Conservation (phyloP, 2,797 vertebrate genomes). For the Malacoctenus gilli region DNA sequence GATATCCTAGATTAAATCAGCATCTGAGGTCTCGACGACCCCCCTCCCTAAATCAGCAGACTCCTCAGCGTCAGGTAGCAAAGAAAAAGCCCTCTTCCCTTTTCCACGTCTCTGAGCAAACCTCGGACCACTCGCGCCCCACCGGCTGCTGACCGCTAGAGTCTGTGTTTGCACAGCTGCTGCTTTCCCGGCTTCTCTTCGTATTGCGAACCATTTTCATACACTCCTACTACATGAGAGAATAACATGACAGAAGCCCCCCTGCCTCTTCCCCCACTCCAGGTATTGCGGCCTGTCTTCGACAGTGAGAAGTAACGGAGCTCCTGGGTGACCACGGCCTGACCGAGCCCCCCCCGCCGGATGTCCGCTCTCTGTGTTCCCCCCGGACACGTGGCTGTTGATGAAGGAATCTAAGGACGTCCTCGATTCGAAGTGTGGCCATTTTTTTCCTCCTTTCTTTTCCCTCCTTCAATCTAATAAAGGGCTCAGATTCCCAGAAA, state of each 20-base stretch:
- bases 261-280: too few relatives aligned
- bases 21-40: constrained; percentile 43
- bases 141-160: constrained; percentile 50
- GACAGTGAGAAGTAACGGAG: constrained; percentile 31
- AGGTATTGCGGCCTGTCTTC: constrained; percentile 43
- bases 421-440: constrained; percentile 25
- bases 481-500: constrained; percentile 58
- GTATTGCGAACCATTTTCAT: constrained; percentile 54
- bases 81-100: constrained; percentile 19
- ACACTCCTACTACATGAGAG: constrained; percentile 45
- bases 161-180: constrained; percentile 77
- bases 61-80: constrained; percentile 42
- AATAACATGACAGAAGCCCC: constrained; percentile 61
- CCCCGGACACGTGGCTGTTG: constrained; percentile 58
- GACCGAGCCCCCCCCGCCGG: constrained; percentile 45
- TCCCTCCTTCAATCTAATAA: constrained; percentile 31
- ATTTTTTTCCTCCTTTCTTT: constrained; percentile 15
- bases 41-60: constrained; percentile 38
- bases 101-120: constrained; percentile 14
- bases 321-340: constrained; percentile 44
- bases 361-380: constrained; percentile 56
- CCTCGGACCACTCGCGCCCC: constrained; percentile 38
- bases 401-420: constrained; percentile 63
- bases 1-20: constrained; percentile 47
- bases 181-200: constrained; percentile 46